Base-by-base conservation (phyloP, 2,888 invertebrate genomes). In the Scaptomyza cyrtandrae region DNA sequence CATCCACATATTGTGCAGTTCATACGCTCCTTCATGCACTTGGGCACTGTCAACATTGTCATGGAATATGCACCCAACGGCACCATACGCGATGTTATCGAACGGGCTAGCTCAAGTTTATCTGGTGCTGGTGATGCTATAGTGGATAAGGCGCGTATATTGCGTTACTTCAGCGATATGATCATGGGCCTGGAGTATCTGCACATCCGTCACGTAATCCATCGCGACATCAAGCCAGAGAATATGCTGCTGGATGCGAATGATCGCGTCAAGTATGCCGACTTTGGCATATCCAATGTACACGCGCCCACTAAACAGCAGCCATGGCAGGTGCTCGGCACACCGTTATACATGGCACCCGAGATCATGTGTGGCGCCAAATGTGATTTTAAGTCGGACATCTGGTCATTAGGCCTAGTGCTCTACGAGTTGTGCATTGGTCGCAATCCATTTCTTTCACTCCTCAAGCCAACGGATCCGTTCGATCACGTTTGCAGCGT, bases 291-390 rank as follows among this genome's bases (percentile, higher is more conserved):
- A 16, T 90, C 92, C 5, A 74, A 88, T 27, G 81, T 92, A 11
- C 84, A 90, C 53, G 74, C 73, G 11, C 81, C 89, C 16, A 70
- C 78, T 52, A 87, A 84, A 11, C 58, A 77, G 19, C 46, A 71
- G 57, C 64, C 72, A 4, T 75, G 77, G 55, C 63, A 69, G 11
- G 66, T 67, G 0, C 24, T 73, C 24, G 95, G 96, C 4, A 96
- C 96, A 0, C 95, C 95, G 0, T 94, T 95, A 88, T 96, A 96
- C 91, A 95, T 95, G 95, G 94, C 95, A 11, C 96, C 96, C 3
- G 96, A 96, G 89, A 92, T 95, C 41, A 93, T 95, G 69, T 93
- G 94, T 76, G 94, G 95, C 71, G 93, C 93, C 63, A 94, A 93
- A 7, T 95, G 95, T 91, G 95, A 95, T 88, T 95, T 95, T 86